These are phyloP conservation scores for Drosophila guanche DNA, from an alignment of 1,140 invertebrate species.

Conservation along the genomic window DNA sequence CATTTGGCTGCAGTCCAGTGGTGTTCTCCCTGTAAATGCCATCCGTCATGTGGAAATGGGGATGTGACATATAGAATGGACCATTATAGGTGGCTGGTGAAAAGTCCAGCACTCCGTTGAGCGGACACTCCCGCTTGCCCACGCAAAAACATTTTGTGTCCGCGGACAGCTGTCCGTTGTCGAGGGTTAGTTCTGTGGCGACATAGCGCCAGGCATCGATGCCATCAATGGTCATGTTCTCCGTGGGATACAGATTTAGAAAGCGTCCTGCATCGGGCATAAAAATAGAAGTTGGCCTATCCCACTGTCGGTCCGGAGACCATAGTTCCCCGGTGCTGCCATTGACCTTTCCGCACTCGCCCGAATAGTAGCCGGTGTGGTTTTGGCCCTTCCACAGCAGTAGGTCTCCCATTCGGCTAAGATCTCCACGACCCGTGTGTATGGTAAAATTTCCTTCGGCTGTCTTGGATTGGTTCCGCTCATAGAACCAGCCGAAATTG, in stretches of 20 bases:
- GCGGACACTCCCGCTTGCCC: conserved; percentile 75
- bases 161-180: conserved; percentile 86
- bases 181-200: conserved; percentile 86
- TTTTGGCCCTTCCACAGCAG: conserved; percentile 87
- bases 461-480: conserved; percentile 88
- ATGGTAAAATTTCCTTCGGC: conserved; percentile 91
- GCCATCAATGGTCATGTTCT: conserved; percentile 83
- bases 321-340: conserved; percentile 91
- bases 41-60: conserved; percentile 93
- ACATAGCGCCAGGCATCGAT: conserved; percentile 86
- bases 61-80: conserved; percentile 92
- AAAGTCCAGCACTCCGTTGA: conserved; percentile 86
- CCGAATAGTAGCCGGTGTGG: conserved; percentile 85
- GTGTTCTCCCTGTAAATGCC: conserved; percentile 86
- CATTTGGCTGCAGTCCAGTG: conserved; percentile 88
- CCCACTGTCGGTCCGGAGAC: conserved; percentile 86
- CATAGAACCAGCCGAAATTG: conserved; percentile 91
- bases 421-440: conserved; percentile 87
- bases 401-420: conserved; percentile 87
- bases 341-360: conserved; percentile 87
- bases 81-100: conserved; percentile 88
- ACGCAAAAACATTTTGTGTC: conserved; percentile 73
- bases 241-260: conserved; percentile 79
- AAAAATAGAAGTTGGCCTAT: conserved; percentile 86
- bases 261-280: conserved; percentile 88